Conservation (phyloP, 2,113 vertebrate genomes). For the Dromaius novaehollandiae region DNA sequence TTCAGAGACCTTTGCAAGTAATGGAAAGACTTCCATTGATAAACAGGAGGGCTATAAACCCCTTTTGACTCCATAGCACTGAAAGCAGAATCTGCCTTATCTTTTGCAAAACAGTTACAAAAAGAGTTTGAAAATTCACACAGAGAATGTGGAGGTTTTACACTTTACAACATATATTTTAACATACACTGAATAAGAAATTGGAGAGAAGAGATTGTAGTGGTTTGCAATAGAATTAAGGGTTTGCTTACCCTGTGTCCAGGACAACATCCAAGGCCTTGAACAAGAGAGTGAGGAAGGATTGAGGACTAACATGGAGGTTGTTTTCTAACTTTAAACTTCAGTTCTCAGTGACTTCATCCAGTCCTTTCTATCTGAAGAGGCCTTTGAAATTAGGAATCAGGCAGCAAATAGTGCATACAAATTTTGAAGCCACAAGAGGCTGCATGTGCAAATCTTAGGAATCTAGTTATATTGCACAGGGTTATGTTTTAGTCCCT, state of each 20-base stretch:
- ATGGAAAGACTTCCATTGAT: conserved; percentile 51
- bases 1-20: not conserved
- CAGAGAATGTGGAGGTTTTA: not conserved
- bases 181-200: not conserved
- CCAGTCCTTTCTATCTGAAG: no score
- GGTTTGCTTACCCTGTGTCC: not conserved
- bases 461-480: not conserved
- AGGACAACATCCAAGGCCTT: not conserved
- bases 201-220: not conserved
- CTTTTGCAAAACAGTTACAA: not conserved
- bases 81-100: not conserved
- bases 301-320: not conserved
- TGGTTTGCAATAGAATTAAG: not conserved
- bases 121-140: not conserved
- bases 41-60: conserved; percentile 11
- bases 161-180: not conserved
- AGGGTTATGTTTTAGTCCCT: not conserved
- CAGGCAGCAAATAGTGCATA: not conserved
- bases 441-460: not conserved
- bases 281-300: not conserved
- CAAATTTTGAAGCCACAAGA: not conserved
- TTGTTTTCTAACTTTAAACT: not conserved
- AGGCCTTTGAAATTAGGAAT: not conserved
- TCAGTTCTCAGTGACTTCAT: no score
- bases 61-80: not conserved